phyloP scores from a whole-genome alignment of 2,113 vertebrate species.

The Polyodon spathula region DNA sequence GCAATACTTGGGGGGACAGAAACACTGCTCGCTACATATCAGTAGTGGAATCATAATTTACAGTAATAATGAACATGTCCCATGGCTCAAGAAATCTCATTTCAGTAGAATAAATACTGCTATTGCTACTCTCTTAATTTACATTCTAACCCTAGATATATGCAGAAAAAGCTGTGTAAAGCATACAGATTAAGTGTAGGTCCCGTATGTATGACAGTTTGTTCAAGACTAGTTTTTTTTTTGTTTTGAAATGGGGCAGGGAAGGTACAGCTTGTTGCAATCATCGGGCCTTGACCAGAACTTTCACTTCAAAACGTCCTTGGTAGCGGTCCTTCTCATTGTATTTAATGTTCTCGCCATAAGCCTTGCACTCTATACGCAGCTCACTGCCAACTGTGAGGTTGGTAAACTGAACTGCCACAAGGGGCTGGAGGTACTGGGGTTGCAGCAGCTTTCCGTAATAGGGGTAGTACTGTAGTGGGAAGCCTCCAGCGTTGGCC shows the following conservation, averaged over 20 bases:
- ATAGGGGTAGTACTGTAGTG: constrained; percentile 93
- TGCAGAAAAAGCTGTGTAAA: constrained; percentile 97
- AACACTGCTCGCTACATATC: constrained; percentile 89
- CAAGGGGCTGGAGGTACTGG: constrained; percentile 84
- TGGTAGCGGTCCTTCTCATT: constrained; percentile 93
- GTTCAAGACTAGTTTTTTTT: constrained; percentile 96
- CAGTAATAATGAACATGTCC: constrained; percentile 95
- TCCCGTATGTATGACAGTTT: constrained; percentile 98
- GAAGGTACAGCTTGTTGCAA: constrained; percentile 54
- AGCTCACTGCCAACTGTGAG: constrained; percentile 62
- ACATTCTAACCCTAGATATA: constrained; percentile 95
- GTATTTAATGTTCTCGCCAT: constrained; percentile 78
- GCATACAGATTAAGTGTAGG: constrained; percentile 97
- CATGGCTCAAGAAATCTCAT: constrained; percentile 97
- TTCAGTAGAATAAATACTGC: constrained; percentile 98
- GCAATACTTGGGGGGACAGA: constrained; percentile 77
- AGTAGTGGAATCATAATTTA: constrained; percentile 97
- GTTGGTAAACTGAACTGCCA: constrained; percentile 88
- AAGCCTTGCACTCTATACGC: constrained; percentile 86
- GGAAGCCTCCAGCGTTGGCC: constrained; percentile 55
- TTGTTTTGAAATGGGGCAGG: constrained; percentile 22
- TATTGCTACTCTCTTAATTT: constrained; percentile 92
- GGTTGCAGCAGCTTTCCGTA: constrained; percentile 83
- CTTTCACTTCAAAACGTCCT: constrained; percentile 94
- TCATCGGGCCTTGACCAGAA: constrained; percentile 79